Percentiles rank a stretch among this genome's conserved stretches.
Evolutionary conservation across 2,888 invertebrate species (phyloP).

Genomic region (Drosophila borborema): DNA sequence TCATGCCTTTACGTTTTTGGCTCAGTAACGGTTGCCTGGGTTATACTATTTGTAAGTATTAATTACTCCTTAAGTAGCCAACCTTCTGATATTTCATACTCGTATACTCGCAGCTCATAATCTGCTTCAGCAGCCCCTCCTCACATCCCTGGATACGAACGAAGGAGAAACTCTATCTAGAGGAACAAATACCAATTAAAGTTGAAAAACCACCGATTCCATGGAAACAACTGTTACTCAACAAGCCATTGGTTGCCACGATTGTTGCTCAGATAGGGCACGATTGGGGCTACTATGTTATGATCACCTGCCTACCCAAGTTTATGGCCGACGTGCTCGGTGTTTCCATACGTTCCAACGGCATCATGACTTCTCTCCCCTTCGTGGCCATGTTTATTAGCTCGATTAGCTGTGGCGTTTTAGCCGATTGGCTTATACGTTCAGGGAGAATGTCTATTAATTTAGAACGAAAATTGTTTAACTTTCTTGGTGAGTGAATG

Average conservation of each 20-base stretch:
- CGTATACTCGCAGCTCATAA: conserved; percentile 83
- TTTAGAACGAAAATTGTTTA: conserved; percentile 88
- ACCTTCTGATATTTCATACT: neutral
- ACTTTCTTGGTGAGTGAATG: conserved; percentile 86
- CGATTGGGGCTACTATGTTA: conserved; percentile 88
- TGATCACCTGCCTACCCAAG: conserved; percentile 88
- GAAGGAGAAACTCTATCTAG: conserved; percentile 88
- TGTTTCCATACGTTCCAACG: conserved; percentile 87
- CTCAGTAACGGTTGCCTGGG: conserved; percentile 89
- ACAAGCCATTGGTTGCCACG: conserved; percentile 89
- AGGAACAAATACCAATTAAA: conserved; percentile 87
- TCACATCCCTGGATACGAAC: conserved; percentile 90
- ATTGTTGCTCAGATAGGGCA: conserved; percentile 89
- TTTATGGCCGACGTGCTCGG: conserved; percentile 87
- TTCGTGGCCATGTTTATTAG: conserved; percentile 87
- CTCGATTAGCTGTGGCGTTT: conserved; percentile 87
- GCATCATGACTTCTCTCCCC: conserved; percentile 87
- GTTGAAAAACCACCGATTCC: conserved; percentile 87
- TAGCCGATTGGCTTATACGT: conserved; percentile 88
- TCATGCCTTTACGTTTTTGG: conserved; percentile 92
- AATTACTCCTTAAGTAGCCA: neutral
- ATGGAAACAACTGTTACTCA: conserved; percentile 89
- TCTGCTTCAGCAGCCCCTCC: conserved; percentile 87
- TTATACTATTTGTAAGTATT: conserved; percentile 87
- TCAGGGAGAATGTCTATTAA: conserved; percentile 86